Percentiles rank a stretch among this genome's conserved stretches.
These are phyloP conservation scores for Argya squamiceps DNA, from an alignment of 2,797 vertebrate species.

Conservation along the genomic window DNA sequence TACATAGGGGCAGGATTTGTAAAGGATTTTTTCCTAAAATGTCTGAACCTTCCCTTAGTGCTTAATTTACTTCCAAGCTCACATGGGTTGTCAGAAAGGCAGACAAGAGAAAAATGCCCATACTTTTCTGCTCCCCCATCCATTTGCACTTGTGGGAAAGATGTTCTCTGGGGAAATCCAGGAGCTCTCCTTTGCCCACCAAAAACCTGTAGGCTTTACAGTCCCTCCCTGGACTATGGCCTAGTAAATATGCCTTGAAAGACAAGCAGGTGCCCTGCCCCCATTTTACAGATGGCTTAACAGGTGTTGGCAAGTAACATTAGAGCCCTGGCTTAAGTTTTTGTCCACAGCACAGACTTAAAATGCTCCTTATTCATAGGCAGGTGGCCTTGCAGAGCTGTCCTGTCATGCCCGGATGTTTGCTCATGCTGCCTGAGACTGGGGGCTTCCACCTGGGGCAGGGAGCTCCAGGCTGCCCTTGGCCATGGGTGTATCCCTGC, in stretches of 20 bases:
- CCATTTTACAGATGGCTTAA: not conserved
- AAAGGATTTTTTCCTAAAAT: not conserved
- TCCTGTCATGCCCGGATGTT: not conserved
- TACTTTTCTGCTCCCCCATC: not conserved
- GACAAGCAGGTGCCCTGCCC: not conserved
- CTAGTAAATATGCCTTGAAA: not conserved
- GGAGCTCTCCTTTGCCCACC: not conserved
- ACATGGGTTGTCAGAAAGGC: not conserved
- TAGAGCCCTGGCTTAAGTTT: not conserved
- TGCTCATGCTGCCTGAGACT: not conserved
- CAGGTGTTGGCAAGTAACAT: not conserved
- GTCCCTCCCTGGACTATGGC: not conserved
- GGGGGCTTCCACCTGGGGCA: not conserved
- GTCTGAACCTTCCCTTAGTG: not conserved
- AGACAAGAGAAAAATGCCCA: not conserved
- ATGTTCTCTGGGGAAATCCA: not conserved
- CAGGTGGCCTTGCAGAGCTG: not conserved
- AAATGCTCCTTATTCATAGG: not conserved
- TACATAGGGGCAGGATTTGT: not conserved
- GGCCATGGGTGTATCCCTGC: not conserved
- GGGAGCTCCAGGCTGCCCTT: fast-evolving
- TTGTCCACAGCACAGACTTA: not conserved
- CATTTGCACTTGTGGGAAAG: not conserved
- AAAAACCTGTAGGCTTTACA: not conserved
- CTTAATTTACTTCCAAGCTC: not conserved